Base-by-base conservation (phyloP, 2,113 vertebrate species). In the Corydoras maculifer region DNA sequence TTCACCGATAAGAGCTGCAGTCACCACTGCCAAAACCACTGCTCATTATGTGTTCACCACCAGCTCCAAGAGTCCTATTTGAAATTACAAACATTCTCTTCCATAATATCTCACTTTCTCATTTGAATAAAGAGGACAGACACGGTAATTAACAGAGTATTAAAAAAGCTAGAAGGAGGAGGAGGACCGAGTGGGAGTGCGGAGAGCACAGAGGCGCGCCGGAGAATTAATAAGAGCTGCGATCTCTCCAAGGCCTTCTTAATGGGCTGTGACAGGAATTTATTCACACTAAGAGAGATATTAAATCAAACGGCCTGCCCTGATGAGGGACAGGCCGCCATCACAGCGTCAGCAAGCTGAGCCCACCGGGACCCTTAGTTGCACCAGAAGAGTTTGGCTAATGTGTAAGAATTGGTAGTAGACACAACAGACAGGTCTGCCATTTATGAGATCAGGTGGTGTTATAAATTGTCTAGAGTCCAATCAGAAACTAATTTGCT, bases 241-340 rank as follows among this genome's bases (percentile, higher is more conserved):
- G 84, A 86, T 89, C 84, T 89, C 88, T 89, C 87, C 86, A 88
- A 89, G 87, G 88, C 85, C 84, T 85, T 85, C 81, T 88, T 89
- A 91, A 90, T 90, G 86, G 86, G 81, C 86, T 89, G 86, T 88
- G 87, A 90, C 88, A 89, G 84, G 87, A 90, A 91, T 90, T 88
- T 90, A 90, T 90, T 88, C 88, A 87, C 86, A 90, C 85, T 91
- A 88, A 88, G 83, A 82, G 87, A 85, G 84, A 86, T 87, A 88
- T 89, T 89, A 88, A 88, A 91, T 89, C 86, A 88, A 88, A 88
- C 77, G 73, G 18, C 50, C 66, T 9, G 81, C 83, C 79, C 76
- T 64, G 85, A 82, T 82, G 83, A 81, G 73, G 64, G 53, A 72
- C 13, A 12, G 14, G 53, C 32, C 50, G n/a, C 65, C 72, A 62